Conservation (phyloP, 2,113 vertebrate species). For the Apodemus sylvaticus region DNA sequence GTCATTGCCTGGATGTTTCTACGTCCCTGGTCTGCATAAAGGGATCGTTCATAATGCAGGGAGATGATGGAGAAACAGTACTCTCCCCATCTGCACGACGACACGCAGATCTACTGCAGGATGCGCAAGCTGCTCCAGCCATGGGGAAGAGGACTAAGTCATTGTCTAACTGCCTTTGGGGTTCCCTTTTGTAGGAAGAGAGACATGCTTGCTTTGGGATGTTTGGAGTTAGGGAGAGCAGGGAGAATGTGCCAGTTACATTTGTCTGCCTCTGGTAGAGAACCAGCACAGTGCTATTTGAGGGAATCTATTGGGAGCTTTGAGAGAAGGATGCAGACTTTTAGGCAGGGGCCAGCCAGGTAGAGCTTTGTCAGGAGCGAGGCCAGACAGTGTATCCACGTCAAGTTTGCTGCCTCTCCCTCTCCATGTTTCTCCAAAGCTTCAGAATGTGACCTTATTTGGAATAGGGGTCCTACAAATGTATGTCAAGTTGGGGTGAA, state of each 20-base stretch:
- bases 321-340: constrained; percentile 2
- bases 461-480: constrained; percentile 34
- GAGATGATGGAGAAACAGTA: background rate
- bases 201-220: background rate
- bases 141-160: background rate
- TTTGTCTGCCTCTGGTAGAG: background rate
- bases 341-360: background rate
- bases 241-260: background rate
- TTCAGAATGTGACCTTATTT: constrained; percentile 56
- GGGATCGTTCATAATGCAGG: background rate
- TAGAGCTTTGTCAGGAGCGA: background rate
- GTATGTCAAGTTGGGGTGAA: constrained; percentile 1
- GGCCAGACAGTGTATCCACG: background rate
- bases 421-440: background rate
- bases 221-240: background rate
- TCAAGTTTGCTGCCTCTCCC: background rate
- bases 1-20: background rate
- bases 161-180: background rate
- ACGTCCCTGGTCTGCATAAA: background rate
- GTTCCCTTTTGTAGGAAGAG: background rate
- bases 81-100: background rate
- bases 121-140: background rate
- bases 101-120: background rate
- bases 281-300: background rate
- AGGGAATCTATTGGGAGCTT: background rate